A percentile compares a stretch with the other conserved stretches of the same genome.
Evolutionary conservation across 2,797 vertebrate genomes (phyloP).

Genomic region (Enteromius fasciolatus): DNA sequence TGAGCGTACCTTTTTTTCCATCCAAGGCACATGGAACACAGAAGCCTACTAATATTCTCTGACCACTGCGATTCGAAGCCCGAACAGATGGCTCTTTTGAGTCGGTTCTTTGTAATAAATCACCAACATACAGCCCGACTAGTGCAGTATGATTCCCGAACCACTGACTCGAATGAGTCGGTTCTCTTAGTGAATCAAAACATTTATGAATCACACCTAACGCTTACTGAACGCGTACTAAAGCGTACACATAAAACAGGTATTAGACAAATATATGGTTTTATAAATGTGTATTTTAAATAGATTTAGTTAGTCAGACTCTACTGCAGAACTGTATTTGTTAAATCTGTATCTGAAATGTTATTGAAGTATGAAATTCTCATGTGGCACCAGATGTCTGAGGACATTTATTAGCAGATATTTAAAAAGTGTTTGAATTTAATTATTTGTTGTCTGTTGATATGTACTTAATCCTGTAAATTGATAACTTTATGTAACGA

Average conservation of each 20-base stretch:
- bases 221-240: not conserved
- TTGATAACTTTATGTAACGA: not conserved
- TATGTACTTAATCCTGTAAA: not conserved
- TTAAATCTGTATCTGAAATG: not conserved
- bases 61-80: not conserved
- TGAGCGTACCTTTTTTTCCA: not conserved
- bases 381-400: not conserved
- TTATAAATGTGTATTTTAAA: not conserved
- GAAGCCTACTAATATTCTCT: not conserved
- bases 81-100: not conserved
- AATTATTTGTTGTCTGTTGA: not conserved
- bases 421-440: not conserved
- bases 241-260: not conserved
- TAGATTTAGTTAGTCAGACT: not conserved
- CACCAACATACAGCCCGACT: not conserved
- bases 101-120: conserved; percentile 21
- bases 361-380: not conserved
- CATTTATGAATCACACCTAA: not conserved
- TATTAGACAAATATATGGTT: not conserved
- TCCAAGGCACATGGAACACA: not conserved
- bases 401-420: not conserved
- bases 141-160: not conserved
- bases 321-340: not conserved
- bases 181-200: conserved; percentile 1
- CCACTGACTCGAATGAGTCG: conserved; percentile 16